phyloP scores from a whole-genome alignment of 1,140 invertebrate species.

The Melanaphis sacchari region DNA sequence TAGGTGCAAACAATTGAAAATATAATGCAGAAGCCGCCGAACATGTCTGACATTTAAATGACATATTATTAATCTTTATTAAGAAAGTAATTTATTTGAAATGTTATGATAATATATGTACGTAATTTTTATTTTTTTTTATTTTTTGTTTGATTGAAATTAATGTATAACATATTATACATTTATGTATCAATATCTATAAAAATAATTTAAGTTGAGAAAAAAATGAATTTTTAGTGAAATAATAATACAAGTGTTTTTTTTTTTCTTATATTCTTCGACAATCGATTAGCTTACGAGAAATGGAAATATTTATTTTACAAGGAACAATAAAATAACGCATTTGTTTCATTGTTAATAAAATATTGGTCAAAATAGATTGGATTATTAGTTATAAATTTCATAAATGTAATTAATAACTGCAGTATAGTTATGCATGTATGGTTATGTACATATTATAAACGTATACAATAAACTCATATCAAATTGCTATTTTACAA shows the following conservation, averaged over 20 bases:
- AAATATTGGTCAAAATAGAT: neutral
- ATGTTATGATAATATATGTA: neutral
- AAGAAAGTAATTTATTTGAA: neutral
- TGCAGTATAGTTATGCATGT: neutral
- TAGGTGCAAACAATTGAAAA: neutral
- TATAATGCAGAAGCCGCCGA: neutral
- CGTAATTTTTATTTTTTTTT: neutral
- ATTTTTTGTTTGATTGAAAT: neutral
- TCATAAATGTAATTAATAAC: conserved; percentile 9
- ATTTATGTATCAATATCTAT: neutral
- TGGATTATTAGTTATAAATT: neutral
- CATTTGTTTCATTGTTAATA: neutral
- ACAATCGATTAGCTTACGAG: neutral
- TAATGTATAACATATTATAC: neutral
- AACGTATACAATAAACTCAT: neutral
- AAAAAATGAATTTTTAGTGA: neutral
- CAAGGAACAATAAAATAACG: neutral
- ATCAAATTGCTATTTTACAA: neutral
- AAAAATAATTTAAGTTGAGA: neutral
- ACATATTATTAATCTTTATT: neutral
- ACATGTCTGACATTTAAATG: neutral
- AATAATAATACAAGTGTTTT: neutral
- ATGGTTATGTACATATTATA: too few relatives aligned
- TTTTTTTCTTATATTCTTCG: neutral
- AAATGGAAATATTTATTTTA: neutral